Evolutionary conservation across 2,797 vertebrate genomes (phyloP).

Genomic region (Margarornis squamiger): DNA sequence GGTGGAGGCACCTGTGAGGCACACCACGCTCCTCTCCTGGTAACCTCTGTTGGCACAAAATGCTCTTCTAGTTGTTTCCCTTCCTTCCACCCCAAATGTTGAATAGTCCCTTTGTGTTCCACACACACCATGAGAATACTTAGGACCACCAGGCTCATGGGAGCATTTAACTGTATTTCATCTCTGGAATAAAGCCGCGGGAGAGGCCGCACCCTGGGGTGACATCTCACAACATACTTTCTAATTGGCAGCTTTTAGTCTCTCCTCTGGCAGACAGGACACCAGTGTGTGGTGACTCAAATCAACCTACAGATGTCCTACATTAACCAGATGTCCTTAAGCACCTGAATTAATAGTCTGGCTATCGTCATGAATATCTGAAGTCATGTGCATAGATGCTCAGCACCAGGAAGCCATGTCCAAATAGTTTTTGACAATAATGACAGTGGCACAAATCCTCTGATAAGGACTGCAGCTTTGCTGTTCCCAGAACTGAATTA

Average conservation of each 20-base stretch:
- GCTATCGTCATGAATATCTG: neutral
- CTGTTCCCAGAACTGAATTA: neutral
- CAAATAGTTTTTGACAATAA: neutral
- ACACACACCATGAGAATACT: neutral
- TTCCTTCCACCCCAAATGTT: neutral
- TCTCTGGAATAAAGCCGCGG: neutral
- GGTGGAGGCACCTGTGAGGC: neutral
- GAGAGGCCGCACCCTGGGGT: neutral
- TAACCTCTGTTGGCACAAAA: neutral
- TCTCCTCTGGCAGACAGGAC: neutral
- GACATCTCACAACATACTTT: neutral
- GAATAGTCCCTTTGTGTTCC: neutral
- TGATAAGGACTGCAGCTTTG: neutral
- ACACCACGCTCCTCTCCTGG: neutral
- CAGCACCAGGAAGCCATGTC: neutral
- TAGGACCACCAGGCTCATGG: neutral
- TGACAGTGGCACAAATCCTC: neutral
- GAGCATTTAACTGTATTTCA: neutral
- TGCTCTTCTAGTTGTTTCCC: neutral
- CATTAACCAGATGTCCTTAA: neutral
- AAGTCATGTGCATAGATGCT: neutral
- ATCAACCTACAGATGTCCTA: neutral
- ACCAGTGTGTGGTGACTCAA: fast-evolving
- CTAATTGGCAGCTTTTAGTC: neutral
- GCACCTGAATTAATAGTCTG: neutral